Evolutionary conservation across 2,888 invertebrate species (phyloP), one percentile per base, ranked within the genome.

Genomic region (Drosophila affinis): DNA sequence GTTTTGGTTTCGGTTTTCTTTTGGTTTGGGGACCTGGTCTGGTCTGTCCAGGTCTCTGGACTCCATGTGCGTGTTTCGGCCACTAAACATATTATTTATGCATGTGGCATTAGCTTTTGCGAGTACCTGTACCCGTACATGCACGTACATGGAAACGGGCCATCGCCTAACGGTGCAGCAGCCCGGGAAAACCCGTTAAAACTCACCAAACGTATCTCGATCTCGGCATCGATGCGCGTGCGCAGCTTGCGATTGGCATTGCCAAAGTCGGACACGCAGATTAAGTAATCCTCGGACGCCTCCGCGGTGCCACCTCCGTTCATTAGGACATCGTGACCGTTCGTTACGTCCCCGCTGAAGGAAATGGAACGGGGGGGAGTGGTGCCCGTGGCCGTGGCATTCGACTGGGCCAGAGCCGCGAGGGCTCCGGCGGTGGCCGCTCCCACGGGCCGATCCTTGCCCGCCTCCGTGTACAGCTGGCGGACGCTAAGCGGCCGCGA

Each of bases 161-260:
- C 59, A 27, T 29, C 27, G 17, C 52, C 24, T 53, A 70, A 59
- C 59, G 45, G 47, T 21, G 53, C 34, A 44, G 49, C 34, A n/a
- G 27, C n/a, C 29, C 9, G 52, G 27, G 10, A 54, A 63, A 55
- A n/a, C 29, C 49, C 51, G 29, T n/a, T 48, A 9, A 4, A 32
- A 94, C 96, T 95, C 93, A 97, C 97, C 94, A 97, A 94, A 93
- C 95, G 94, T 72, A 97, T 97, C 93, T 97, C 97, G 90, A 97
- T 97, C 91, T 97, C 97, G 81, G 96, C 95, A 91, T 96, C 95
- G 76, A 95, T 93, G 91, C 94, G 94, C 88, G 94, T 95, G 88
- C 94, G 94, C 86, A 96, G 94, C 87, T 94, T 94, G 90, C 94
- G 93, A 89, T 95, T 93, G 90, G 94, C 94, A 80, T 95, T 94